Base-by-base conservation (phyloP, 2,113 vertebrate species). In the Malurus cyaneus region DNA sequence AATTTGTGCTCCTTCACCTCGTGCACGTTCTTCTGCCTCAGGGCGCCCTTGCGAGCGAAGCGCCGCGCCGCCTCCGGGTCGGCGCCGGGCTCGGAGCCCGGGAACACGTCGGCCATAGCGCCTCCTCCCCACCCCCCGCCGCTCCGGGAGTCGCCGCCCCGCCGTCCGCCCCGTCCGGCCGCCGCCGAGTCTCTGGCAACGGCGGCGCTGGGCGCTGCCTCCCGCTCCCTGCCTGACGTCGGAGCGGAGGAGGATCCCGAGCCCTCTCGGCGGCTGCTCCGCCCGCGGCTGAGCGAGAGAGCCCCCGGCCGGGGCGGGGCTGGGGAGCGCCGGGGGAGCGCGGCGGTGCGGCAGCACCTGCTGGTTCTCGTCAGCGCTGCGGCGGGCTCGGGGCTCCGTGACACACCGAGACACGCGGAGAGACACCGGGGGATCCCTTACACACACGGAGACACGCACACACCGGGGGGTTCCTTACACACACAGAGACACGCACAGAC, bases 1-100 rank as follows among this genome's bases (percentile, higher is more conserved):
- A 99, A 92, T 96, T 99, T 99, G 96, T 99, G 99, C 93, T 98
- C 98, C 98, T 99, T 99, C 97, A 99, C 99, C 95, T 99, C 99
- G 6, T 99, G 98, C 39, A 99, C 98, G 96, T 98, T 98, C 97
- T 99, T 99, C 98, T 99, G 99, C 92, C 99, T 98, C 88, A 99
- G 98, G 36, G 99, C 99, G 77, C 99, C 98, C 97, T 99, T 98
- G 72, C 99, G 98, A 70, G 98, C 98, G 80, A 99, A 99, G 46
- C 98, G 97, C 96, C 98, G 99, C 81, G 98, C 98, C 80, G 98
- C 97, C 91, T 98, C 98, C 74, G 95, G 95, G 73, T 98, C 97
- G 18, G 96, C 95, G 96, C 98, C 97, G 95, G 98, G 98, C 95
- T 99, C 98, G 89, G 97, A 98, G 78, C 98, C 98, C 94, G 98